Conservation (phyloP, 2,797 vertebrate species). For the Hipposideros larvatus region DNA sequence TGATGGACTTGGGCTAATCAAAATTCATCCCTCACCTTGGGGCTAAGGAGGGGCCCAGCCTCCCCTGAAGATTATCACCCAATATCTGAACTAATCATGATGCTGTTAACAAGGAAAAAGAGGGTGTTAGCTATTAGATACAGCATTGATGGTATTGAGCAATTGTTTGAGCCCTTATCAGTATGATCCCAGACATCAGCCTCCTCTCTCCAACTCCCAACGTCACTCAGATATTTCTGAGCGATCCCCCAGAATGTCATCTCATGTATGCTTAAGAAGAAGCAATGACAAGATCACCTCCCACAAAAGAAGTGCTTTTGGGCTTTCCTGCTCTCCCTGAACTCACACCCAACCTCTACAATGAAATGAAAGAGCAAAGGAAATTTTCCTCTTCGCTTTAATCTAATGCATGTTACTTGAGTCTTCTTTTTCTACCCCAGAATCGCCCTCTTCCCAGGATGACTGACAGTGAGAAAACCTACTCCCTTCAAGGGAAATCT, state of each 20-base stretch:
- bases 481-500: not conserved
- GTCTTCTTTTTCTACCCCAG: not conserved
- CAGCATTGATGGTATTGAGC: not conserved
- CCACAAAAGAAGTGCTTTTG: not conserved
- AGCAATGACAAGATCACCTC: not conserved
- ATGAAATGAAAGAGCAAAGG: not conserved
- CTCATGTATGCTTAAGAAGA: not conserved
- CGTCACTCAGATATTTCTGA: not conserved
- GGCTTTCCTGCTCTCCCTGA: not conserved
- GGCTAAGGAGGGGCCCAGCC: not conserved
- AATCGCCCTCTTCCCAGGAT: not conserved
- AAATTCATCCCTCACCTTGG: not conserved
- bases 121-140: not conserved
- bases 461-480: not conserved
- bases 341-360: not conserved
- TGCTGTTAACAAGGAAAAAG: not conserved
- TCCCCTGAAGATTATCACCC: not conserved
- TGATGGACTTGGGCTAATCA: not conserved
- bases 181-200: not conserved
- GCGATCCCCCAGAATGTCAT: not conserved
- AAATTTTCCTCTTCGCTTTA: not conserved
- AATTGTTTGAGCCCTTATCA: not conserved
- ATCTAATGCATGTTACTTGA: not conserved
- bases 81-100: not conserved
- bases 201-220: not conserved